Conservation (phyloP, 2,797 vertebrate species). For the Gambelia wislizenii region DNA sequence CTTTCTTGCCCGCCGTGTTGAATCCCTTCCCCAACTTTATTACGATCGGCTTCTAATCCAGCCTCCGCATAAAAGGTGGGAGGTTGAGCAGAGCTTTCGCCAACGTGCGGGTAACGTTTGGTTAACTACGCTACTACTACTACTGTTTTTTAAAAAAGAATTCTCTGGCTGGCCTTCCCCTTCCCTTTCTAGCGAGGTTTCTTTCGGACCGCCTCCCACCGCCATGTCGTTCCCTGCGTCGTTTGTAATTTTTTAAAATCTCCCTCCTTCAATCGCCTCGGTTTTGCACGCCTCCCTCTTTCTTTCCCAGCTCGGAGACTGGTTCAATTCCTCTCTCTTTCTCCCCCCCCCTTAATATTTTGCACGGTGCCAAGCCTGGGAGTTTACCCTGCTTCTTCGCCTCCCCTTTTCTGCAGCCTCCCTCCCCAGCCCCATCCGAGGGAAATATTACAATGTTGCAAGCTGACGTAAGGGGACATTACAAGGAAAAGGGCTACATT, state of each 20-base stretch:
- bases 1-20: too few species aligned
- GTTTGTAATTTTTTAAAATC: slow-evolving; percentile 37
- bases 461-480: slow-evolving; percentile 77
- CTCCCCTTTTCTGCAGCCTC: slow-evolving; percentile 39
- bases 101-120: too few species aligned
- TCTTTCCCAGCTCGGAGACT: slow-evolving; percentile 33
- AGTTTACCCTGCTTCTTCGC: slow-evolving; percentile 35
- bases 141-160: neutral
- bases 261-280: slow-evolving; percentile 25
- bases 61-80: too few species aligned
- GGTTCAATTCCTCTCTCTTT: neutral
- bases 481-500: slow-evolving; percentile 73
- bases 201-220: neutral
- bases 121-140: too few species aligned
- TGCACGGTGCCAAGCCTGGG: slow-evolving; percentile 33
- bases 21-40: too few species aligned
- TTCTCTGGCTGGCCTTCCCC: too few species aligned
- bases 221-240: neutral
- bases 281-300: slow-evolving; percentile 35
- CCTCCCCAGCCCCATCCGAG: slow-evolving; percentile 38
- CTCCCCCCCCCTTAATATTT: neutral
- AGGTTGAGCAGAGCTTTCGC: too few species aligned
- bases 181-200: neutral
- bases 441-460: slow-evolving; percentile 69
- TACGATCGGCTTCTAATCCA: neutral